Conservation (phyloP, 2,113 vertebrate species). For the Dasyurus viverrinus region DNA sequence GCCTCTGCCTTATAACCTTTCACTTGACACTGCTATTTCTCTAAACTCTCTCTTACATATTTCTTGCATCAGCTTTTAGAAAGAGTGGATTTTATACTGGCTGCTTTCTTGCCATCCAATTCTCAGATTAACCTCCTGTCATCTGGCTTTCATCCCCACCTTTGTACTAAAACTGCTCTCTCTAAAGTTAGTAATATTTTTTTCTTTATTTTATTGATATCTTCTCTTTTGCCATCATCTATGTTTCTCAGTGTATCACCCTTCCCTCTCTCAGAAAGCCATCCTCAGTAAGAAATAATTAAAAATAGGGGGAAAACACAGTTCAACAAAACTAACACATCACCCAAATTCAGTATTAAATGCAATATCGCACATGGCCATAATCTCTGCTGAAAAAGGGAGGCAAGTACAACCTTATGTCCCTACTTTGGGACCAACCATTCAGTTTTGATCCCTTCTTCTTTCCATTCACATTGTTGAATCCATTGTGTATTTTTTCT, state of each 20-base stretch:
- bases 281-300: not conserved
- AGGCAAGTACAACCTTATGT: not conserved
- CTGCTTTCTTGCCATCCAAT: not conserved
- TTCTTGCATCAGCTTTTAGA: not conserved
- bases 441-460: not conserved
- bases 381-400: not conserved
- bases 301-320: not conserved
- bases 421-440: not conserved
- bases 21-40: not conserved
- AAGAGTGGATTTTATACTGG: not conserved
- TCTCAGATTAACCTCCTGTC: not conserved
- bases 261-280: not conserved
- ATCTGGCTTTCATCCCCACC: not conserved
- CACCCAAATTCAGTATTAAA: not conserved
- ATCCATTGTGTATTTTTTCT: not conserved
- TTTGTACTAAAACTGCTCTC: not conserved
- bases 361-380: not conserved
- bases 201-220: not conserved
- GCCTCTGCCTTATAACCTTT: not conserved
- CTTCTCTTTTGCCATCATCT: not conserved
- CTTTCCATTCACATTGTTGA: not conserved
- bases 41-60: not conserved
- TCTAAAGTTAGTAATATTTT: not conserved
- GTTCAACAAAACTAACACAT: not conserved
- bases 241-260: not conserved